Evolutionary conservation across 2,113 vertebrate genomes (phyloP), one percentile per base, ranked within the genome.

Genomic region (Ancistrus triradiatus): DNA sequence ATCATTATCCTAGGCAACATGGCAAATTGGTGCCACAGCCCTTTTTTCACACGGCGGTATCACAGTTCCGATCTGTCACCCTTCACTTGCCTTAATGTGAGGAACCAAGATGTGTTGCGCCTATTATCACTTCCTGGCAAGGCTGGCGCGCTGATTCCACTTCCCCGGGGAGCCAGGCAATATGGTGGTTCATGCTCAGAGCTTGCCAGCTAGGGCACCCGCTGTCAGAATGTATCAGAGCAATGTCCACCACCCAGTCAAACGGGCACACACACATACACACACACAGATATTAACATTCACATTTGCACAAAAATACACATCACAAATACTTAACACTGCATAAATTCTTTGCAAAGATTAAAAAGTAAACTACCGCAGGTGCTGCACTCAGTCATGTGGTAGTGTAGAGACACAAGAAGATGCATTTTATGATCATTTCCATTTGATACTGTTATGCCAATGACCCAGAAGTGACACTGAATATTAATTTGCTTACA

Each of bases 41-140:
- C 78, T 80, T 46, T 84, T 77, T 79, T 79, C 80, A 86, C 82
- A 82, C 83, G 59, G 74, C 87, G 80, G 84, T 85, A 89, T 90
- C 89, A 87, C 89, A 89, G 90, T 84, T 89, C 85, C 69, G 83
- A 87, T 90, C 87, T 87, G 83, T 90, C 89, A 87, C 88, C 88
- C 87, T 86, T 82, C 80, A 75, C 85, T 81, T 69, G 83, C 80
- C 84, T 84, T 90, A 89, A 91, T 90, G 90, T 90, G 90, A 83
- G 89, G 90, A 91, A 90, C 84, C 80, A 85, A 89, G 89, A 91
- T 87, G 89, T 91, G 90, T 90, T 90, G 88, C 82, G 84, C 89
- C 88, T 89, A 90, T 91, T 91, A 91, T 87, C 90, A 90, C 89
- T 85, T 90, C 80, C 83, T 86, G 81, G 84, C 84, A 70, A 83